Evolutionary conservation across 2,888 invertebrate genomes (phyloP), one percentile per base, ranked within the genome.

Genomic region (Eupithecia vulgata): DNA sequence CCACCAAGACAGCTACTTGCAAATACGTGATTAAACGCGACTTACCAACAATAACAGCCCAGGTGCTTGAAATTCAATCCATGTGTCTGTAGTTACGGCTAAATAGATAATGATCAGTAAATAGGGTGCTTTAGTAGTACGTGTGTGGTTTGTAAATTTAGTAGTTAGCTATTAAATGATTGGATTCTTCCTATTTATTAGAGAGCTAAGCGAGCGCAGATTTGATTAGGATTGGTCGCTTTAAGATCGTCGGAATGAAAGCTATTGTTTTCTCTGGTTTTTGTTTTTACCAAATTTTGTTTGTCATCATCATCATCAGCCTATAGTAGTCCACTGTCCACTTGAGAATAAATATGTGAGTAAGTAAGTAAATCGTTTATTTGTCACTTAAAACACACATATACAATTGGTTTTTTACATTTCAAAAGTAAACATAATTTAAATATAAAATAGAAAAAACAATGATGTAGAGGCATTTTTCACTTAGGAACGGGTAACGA

Each of bases 11-110:
- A 52, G 21, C 21, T 52, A 21, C 21, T 52, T 52, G 25, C 5
- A 57, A 25, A 57, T 57, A 57, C 57, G n/a, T 65, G 37, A 73
- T 70, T 52, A 70, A 64, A 52, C 10, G 34, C 59, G 4, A 68
- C 57, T 65, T 48, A 67, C 57, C 70, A 73, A 15, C 37, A 73
- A 57, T 57, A 57, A 57, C 57, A 57, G 6, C 25, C 52, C 70
- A 74, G 74, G 70, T 77, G 76, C 67, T 79, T 78, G 79, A 68
- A 71, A 79, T 78, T 79, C 79, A 72, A 79, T 74, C 66, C 74
- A 17, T n/a, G 64, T 62, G 42, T 76, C 71, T 78, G 66, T 68
- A 57, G 75, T 79, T 78, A 75, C 79, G 13, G 64, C 17, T 68
- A 71, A 74, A 25, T 21, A 57, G 57, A 57, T 75, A 74, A 74